Conservation (phyloP, 2,888 invertebrate genomes). For the Parochlus steinenii region DNA sequence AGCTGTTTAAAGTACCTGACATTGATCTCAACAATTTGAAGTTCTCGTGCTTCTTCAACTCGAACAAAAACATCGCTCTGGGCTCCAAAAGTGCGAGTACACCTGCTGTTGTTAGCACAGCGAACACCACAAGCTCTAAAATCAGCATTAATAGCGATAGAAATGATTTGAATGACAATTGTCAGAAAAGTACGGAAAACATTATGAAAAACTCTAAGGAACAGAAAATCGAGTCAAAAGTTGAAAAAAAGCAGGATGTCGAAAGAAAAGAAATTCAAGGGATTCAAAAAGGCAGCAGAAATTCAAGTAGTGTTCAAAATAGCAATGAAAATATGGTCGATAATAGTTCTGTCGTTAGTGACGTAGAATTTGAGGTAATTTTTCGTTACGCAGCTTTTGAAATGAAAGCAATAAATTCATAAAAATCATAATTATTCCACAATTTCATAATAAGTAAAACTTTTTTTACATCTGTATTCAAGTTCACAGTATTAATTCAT, state of each 20-base stretch:
- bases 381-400: constrained; percentile 7
- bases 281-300: constrained; percentile 2
- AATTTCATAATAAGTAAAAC: constrained; percentile 13
- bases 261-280: neutral
- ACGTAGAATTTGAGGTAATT: constrained; percentile 23
- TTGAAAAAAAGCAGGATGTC: neutral
- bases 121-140: constrained; percentile 1
- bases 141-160: neutral
- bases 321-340: constrained; percentile 4
- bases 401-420: neutral
- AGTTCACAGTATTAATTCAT: too few species aligned
- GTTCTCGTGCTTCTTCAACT: constrained; percentile 11
- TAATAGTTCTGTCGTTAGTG: constrained; percentile 6
- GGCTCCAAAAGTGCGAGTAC: constrained; percentile 6
- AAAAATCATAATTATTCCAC: neutral
- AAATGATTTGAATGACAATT: neutral
- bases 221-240: neutral
- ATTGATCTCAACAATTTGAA: constrained; percentile 12
- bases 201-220: constrained; percentile 3
- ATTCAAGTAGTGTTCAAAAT: constrained; percentile 6
- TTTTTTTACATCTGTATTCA: too few species aligned
- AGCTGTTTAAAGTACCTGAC: constrained; percentile 12
- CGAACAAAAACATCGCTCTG: constrained; percentile 9
- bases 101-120: constrained; percentile 8
- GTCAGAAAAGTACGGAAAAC: neutral